Evolutionary conservation across 2,113 vertebrate species (phyloP).

Genomic region (Gulo gulo): DNA sequence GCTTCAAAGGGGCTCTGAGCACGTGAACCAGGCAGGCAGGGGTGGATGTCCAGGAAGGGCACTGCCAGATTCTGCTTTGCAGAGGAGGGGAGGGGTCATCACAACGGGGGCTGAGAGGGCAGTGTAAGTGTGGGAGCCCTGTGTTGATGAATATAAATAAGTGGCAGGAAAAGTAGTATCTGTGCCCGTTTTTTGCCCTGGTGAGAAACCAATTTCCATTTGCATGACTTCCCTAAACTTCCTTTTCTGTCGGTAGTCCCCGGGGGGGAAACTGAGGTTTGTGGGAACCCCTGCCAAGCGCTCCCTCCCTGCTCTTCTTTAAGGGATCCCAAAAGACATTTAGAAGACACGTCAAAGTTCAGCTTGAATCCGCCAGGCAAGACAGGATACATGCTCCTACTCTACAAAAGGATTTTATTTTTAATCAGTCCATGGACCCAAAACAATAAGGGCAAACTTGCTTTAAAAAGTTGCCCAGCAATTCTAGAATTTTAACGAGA

Average conservation of each 20-base stretch:
- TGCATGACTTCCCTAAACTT: not conserved
- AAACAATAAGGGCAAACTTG: not conserved
- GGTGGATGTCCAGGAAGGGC: not conserved
- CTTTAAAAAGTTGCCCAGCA: not conserved
- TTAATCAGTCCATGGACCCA: not conserved
- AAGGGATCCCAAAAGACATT: not conserved
- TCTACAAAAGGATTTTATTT: not conserved
- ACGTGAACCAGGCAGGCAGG: fast-evolving
- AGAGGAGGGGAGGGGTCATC: not conserved
- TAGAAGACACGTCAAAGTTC: not conserved
- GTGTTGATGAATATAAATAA: not conserved
- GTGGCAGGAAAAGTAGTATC: not conserved
- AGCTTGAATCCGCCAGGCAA: not conserved
- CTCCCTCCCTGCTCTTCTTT: not conserved
- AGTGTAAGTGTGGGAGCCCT: not conserved
- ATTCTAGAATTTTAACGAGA: not conserved
- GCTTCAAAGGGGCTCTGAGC: not conserved
- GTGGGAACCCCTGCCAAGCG: not conserved
- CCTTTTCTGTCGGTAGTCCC: not conserved
- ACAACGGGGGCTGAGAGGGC: not conserved
- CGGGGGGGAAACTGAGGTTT: not conserved
- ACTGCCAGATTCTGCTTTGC: not conserved
- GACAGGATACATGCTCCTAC: not conserved
- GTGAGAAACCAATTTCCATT: not conserved
- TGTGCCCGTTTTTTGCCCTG: not conserved